Base-by-base conservation (phyloP, 2,797 vertebrate genomes). In the Anableps anableps region DNA sequence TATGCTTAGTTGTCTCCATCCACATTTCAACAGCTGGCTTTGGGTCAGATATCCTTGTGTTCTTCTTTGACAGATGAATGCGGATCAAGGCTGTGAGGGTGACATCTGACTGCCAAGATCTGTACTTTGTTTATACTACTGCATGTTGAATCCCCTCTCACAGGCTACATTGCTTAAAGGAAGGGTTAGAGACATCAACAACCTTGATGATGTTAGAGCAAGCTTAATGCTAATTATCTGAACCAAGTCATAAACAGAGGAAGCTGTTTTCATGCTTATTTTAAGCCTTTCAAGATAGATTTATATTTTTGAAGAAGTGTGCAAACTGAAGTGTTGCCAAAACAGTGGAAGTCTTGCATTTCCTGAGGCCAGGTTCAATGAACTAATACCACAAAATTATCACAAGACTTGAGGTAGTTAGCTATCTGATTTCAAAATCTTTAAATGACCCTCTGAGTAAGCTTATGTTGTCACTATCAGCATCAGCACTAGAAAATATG, bases 21-120 rank as follows among this genome's bases (percentile, higher is more conserved):
- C 66, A 41, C 4, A 45, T 10, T 47, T 74, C 68, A 79, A 70
- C 76, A 85, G 73, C 31, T 72, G 43, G 53, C 45, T 72, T 76
- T 55, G 50, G 31, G 34, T 72, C 55, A 58, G 29, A 55, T 23
- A n/a, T 41, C 41, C 4, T 14, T 53, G 45, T 29, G 38, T 64
- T 29, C 50, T 38, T 47, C 41, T 66, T 21, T 50, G 51, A 45
- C 41, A 76, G 31, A 45, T 1, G 14, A 11, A 66, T 48, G 23
- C 62, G 43, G 50, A 76, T 73, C n/a, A 76, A 38, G 11, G 19
- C 58, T 19, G 5, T 34, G 8, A 62, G 47, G 47, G 29, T 62
- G 58, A 34, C 58, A 34, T 64, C 29, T 60, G 13, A 31, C n/a
- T 29, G 55, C n/a, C 13, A 60, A 36, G 6, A 64, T 64, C 60